Base-by-base conservation (phyloP, 2,888 invertebrate genomes). In the Drosophila fulvimacula region DNA sequence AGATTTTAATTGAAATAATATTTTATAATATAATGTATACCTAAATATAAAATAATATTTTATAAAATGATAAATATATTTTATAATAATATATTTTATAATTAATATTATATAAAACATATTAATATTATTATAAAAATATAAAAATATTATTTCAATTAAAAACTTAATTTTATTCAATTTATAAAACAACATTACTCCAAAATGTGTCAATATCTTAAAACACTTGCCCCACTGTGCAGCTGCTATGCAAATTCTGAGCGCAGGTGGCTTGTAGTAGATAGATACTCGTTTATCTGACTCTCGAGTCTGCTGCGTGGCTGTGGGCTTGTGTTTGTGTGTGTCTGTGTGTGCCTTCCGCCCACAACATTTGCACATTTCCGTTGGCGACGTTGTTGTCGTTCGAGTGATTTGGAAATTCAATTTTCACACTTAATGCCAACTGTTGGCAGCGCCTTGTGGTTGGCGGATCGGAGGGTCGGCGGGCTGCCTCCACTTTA, bases 401-500 rank as follows among this genome's bases (percentile, higher is more conserved):
- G 58, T 82, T 76, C 70, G 68, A 84, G 84, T 88, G 84, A 84
- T 84, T 88, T 84, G 86, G 69, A 88, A 88, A 84, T 84, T 86
- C 86, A 84, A 84, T 84, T 84, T 84, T 84, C 82, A 82, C 88
- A 87, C 82, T 87, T 84, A 87, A 80, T 85, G 82, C 82, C 82
- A 86, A 74, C 84, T 76, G 77, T 73, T 73, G 70, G 53, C 51
- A 46, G 44, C 36, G 39, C 38, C 32, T 48, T 53, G 36, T 17
- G 55, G 53, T 55, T 57, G 34, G 56, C 39, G 42, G 63, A 19
- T 42, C 58, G 17, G 38, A 5, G 39, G 49, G 19, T 21, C 32
- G 39, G 10, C 19, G 41, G 36, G 48, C 32, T 44, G 36, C 7
- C 49, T n/a, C 53, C 68, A 74, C 59, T 68, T 68, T 53, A 73